Base-by-base conservation (phyloP, 1,140 invertebrate species). In the Sipha flava region DNA sequence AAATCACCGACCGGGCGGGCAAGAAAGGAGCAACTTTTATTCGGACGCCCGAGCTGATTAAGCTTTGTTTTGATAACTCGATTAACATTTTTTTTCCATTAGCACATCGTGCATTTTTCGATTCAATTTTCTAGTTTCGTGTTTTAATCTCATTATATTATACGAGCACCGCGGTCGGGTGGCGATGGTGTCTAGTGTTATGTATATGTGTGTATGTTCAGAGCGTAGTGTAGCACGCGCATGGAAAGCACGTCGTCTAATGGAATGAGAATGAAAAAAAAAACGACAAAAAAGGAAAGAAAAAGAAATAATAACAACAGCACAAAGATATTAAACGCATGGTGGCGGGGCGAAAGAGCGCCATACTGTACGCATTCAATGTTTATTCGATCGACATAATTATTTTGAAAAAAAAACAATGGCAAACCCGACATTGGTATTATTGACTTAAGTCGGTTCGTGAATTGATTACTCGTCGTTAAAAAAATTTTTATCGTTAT, bases 1-100 rank as follows among this genome's bases (percentile, higher is more conserved):
- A 68, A 68, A 4, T 66, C 23, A 26, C 40, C 21, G 4, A 21
- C 21, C 21, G 16, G 21, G 18, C 14, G 23, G 7, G 23, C 16
- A 23, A 14, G 37, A 26, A 40, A 40, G 10, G 23, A 16, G 16
- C 21, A 18, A 68, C 21, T 43, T 68, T 43, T 26, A 64, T 37
- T 21, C n/a, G 64, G 21, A 68, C 21, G 16, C 34, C 21, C 18
- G 21, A 23, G 64, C 37, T 43, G 40, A 10, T 23, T 66, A 66
- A 26, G 40, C 66, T 68, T 68, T 68, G 66, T 68, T 29, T 21
- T 18, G 37, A 45, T 68, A 68, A 68, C 21, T 68, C 23, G 23
- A 68, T 68, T 68, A 68, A 68, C 66, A 29, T 68, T 68, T 68
- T 34, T 40, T 43, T 68, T 68, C 37, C 66, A 68, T 68, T 68